Base-by-base conservation (phyloP, 2,888 invertebrate species). In the Venusia cambrica region DNA sequence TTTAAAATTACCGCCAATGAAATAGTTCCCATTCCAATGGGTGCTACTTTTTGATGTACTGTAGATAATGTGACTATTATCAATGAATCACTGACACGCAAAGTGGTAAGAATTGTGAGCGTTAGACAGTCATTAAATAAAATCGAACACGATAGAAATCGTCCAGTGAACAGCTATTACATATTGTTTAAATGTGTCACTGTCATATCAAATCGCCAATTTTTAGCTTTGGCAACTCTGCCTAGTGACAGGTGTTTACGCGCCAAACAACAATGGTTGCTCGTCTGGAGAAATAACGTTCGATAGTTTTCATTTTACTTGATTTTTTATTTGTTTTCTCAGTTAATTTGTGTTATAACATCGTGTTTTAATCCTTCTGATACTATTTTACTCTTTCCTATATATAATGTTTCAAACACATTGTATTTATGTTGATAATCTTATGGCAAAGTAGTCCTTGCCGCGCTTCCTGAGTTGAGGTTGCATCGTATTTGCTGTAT, bases 211-310 rank as follows among this genome's bases (percentile, higher is more conserved):
- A n/a, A 3, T 16, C 16, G n/a, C 5, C 16, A n/a, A 16, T 5
- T 5, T 5, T 4, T 16, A n/a, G 16, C 2, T 5, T 16, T 19
- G 32, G 38, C 22, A 32, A 28, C 35, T 8, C 16, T 33, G 24
- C 27, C n/a, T 19, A 9, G 28, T 81, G 84, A 83, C 84, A 83
- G 78, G 60, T 84, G 83, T 85, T 85, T 87, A 84, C 84, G 85
- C 85, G 85, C 85, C 85, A 87, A 87, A 83, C 83, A 75, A 74
- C 69, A 78, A 77, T 80, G 76, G 75, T 78, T 33, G 35, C 41
- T 40, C 6, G 11, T 29, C 32, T 32, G 53, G 71, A 57, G 60
- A 49, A 49, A 34, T 60, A 73, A 70, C 71, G 74, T 69, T 70
- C 65, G 44, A 6, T 51, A 46, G 52, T 48, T 51, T 53, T 61